A percentile compares a stretch with the other conserved stretches of the same genome.
Conservation (phyloP, 1,140 invertebrate genomes). For the Lepidurus packardi region DNA sequence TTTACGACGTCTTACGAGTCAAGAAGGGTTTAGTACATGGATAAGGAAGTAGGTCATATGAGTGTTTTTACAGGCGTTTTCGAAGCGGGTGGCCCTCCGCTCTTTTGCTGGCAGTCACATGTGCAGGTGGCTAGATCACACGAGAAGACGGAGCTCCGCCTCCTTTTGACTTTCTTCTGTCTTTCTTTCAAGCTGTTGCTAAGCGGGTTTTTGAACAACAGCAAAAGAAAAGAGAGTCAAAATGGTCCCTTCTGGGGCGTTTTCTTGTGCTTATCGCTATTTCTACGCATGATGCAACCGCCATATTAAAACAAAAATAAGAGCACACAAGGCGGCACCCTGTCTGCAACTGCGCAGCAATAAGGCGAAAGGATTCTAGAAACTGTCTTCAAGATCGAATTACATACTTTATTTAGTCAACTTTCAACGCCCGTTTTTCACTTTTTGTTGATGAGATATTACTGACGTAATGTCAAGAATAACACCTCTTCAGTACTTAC, state of each 20-base stretch:
- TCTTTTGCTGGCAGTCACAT: not conserved
- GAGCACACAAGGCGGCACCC: slow-evolving; percentile 26
- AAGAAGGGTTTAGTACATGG: not conserved
- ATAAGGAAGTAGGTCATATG: slow-evolving; percentile 2
- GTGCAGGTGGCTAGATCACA: slow-evolving; percentile 1
- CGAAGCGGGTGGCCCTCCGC: not conserved
- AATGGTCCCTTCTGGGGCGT: not conserved
- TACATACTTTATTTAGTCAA: not conserved
- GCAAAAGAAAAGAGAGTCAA: not conserved
- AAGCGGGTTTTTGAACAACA: not conserved
- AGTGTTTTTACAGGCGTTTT: not conserved
- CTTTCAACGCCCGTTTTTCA: no score
- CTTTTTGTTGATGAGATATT: no score
- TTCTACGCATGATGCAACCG: slow-evolving; percentile 16
- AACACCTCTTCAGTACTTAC: no score
- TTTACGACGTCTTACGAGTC: not conserved
- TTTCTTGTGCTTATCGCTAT: not conserved
- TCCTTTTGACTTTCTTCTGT: not conserved
- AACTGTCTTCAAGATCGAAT: not conserved
- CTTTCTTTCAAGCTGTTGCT: not conserved
- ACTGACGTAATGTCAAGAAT: no score
- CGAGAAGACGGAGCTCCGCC: not conserved
- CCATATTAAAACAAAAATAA: not conserved
- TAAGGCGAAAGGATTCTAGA: not conserved
- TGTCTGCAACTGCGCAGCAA: slow-evolving; percentile 24